phyloP scores from a whole-genome alignment of 2,888 invertebrate species.

The Epistrophe eligans region DNA sequence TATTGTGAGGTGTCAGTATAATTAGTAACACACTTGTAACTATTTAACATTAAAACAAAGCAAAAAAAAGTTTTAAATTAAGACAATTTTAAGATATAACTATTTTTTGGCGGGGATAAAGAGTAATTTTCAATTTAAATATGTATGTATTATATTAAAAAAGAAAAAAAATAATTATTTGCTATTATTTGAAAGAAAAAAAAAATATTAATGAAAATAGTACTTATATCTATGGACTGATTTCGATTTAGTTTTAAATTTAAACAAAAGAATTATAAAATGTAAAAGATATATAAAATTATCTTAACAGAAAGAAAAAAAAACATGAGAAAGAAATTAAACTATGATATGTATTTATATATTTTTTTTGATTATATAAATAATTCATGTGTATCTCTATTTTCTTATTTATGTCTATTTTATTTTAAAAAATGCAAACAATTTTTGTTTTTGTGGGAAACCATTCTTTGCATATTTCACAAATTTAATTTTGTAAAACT shows the following conservation, averaged over 20 bases:
- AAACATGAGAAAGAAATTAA: background rate
- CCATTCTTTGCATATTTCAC: background rate
- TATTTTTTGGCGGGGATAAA: slow-evolving; percentile 45
- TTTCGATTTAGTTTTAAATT: slow-evolving; percentile 76
- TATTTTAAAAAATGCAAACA: slow-evolving; percentile 32
- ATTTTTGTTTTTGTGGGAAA: background rate
- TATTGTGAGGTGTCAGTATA: slow-evolving; percentile 73
- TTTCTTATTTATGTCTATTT: slow-evolving; percentile 18
- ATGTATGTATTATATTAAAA: slow-evolving; percentile 26
- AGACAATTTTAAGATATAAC: slow-evolving; percentile 45
- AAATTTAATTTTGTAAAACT: background rate
- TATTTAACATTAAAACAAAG: slow-evolving; percentile 56
- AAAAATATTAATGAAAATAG: slow-evolving; percentile 43
- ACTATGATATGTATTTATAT: slow-evolving; percentile 7
- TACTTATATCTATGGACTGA: slow-evolving; percentile 77
- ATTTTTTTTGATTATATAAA: slow-evolving; percentile 18
- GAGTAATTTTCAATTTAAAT: slow-evolving; percentile 39
- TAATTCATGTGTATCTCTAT: background rate
- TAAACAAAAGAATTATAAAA: slow-evolving; percentile 20
- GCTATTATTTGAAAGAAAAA: slow-evolving; percentile 30
- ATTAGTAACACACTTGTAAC: slow-evolving; percentile 70
- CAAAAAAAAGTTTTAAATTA: slow-evolving; percentile 44
- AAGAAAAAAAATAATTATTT: background rate
- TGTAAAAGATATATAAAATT: slow-evolving; percentile 15
- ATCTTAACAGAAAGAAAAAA: slow-evolving; percentile 4